A percentile compares a stretch with the other conserved stretches of the same genome.
Conservation (phyloP, 2,888 invertebrate genomes). For the Melinaea menophilus region DNA sequence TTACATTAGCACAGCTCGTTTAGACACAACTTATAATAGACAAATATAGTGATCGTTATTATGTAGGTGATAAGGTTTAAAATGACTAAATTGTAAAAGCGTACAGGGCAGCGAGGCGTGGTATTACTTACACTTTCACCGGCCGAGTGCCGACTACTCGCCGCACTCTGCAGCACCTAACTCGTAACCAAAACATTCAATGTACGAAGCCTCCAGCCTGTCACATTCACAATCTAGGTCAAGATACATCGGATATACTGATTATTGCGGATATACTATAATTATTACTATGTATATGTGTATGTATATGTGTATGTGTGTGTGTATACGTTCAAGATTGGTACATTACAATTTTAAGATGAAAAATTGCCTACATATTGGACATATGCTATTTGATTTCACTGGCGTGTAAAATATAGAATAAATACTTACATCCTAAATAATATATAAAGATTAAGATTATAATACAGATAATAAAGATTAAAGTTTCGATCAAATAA, state of each 20-base stretch:
- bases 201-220: conserved; percentile 4
- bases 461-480: not conserved
- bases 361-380: not conserved
- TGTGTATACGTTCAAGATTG: not conserved
- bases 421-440: not conserved
- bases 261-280: not conserved
- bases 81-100: conserved; percentile 2
- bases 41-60: conserved; percentile 1
- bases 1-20: not conserved
- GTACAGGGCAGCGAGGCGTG: conserved; percentile 3
- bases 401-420: too few species aligned
- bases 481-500: not conserved
- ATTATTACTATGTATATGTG: not conserved
- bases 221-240: conserved; percentile 2
- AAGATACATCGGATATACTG: conserved; percentile 19
- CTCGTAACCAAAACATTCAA: conserved; percentile 10
- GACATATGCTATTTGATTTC: too few species aligned
- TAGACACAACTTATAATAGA: not conserved
- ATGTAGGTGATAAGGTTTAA: conserved; percentile 1
- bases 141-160: not conserved
- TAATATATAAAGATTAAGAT: not conserved
- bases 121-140: conserved; percentile 17
- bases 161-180: not conserved
- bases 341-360: not conserved
- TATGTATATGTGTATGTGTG: too few species aligned